These are phyloP conservation scores for Gymnopithys bicolor DNA, from an alignment of 2,797 vertebrate genomes.

Conservation along the genomic window DNA sequence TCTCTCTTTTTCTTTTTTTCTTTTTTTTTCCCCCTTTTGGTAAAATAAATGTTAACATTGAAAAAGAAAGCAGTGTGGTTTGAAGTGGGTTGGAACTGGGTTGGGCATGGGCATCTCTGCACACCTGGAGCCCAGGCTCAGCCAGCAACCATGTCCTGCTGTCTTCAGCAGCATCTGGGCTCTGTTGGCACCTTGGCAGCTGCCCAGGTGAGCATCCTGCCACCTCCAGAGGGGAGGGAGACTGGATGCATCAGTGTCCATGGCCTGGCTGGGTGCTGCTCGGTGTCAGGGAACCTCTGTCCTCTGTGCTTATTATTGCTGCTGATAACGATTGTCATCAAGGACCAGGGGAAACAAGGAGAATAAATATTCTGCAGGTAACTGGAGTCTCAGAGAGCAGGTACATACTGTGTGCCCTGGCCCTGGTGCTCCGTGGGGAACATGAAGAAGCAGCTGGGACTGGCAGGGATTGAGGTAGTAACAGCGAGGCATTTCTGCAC, in stretches of 20 bases:
- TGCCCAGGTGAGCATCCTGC: rapidly evolving
- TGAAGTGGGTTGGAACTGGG: conserved; percentile 13
- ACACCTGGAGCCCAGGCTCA: neutral
- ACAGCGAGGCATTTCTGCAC: neutral
- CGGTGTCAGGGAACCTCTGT: neutral
- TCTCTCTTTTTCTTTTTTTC: conserved; percentile 43
- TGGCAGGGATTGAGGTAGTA: conserved; percentile 34
- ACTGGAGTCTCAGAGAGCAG: neutral
- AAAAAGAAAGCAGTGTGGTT: neutral
- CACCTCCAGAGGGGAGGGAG: rapidly evolving
- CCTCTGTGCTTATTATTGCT: neutral
- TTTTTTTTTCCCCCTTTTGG: conserved; percentile 10
- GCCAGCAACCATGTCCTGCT: neutral
- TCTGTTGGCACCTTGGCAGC: neutral
- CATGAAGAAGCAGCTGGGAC: neutral
- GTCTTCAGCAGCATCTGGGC: neutral
- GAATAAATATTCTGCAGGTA: conserved; percentile 29
- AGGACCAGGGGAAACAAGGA: neutral
- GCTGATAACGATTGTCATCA: neutral
- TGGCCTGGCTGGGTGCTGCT: neutral
- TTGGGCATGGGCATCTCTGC: neutral
- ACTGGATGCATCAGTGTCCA: rapidly evolving
- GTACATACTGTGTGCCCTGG: neutral
- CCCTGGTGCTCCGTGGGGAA: neutral
- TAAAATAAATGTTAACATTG: conserved; percentile 67